Percentiles rank a stretch among this genome's conserved stretches.
Conservation (phyloP, 2,888 invertebrate species). For the Sarcophaga variegata region DNA sequence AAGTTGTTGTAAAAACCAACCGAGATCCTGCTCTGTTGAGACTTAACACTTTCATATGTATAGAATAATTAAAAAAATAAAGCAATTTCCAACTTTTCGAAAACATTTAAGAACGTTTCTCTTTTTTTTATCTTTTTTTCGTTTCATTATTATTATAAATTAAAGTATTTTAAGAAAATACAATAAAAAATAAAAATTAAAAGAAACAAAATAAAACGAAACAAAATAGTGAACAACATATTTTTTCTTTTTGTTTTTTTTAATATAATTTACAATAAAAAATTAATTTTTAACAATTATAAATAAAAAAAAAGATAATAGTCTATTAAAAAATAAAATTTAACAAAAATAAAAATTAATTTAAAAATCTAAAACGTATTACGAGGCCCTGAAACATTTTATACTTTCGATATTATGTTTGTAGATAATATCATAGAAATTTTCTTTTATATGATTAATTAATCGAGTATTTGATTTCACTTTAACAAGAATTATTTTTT, state of each 20-base stretch:
- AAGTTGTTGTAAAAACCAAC: constrained; percentile 78
- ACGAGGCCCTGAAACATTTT: constrained; percentile 22
- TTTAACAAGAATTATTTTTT: neutral
- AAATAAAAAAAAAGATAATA: constrained; percentile 27
- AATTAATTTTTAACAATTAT: constrained; percentile 45
- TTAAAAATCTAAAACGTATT: constrained; percentile 29
- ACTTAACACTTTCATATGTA: constrained; percentile 66
- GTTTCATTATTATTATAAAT: constrained; percentile 45
- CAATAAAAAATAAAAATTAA: constrained; percentile 19
- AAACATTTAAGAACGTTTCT: constrained; percentile 53
- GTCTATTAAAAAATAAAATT: constrained; percentile 30
- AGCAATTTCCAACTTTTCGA: constrained; percentile 33
- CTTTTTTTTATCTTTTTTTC: constrained; percentile 47
- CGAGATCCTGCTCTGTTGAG: constrained; percentile 80
- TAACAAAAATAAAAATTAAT: constrained; percentile 30
- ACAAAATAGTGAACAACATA: constrained; percentile 33
- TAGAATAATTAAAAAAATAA: constrained; percentile 62
- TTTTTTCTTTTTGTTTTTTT: constrained; percentile 30
- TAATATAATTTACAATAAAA: constrained; percentile 49
- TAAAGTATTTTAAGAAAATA: constrained; percentile 32
- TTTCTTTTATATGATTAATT: neutral
- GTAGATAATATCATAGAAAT: neutral
- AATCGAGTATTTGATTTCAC: neutral
- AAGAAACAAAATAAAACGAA: constrained; percentile 19
- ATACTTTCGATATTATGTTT: neutral